These are phyloP conservation scores for Mastacembelus armatus DNA, from an alignment of 2,797 vertebrate genomes.

Conservation along the genomic window DNA sequence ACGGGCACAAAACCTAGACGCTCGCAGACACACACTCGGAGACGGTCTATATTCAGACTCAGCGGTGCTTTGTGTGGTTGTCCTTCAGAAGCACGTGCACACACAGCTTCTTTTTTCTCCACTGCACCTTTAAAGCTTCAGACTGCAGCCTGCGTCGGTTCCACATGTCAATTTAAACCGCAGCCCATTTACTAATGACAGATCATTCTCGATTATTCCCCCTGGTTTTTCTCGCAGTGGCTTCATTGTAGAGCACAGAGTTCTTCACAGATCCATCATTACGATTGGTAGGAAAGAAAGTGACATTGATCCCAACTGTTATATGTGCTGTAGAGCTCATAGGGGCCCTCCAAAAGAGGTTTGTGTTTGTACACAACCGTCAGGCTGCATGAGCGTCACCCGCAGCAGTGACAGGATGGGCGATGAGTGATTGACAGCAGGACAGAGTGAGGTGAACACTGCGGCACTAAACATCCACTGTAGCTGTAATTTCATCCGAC, in stretches of 20 bases:
- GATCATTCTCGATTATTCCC: slow-evolving; percentile 45
- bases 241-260: slow-evolving; percentile 31
- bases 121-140: slow-evolving; percentile 4
- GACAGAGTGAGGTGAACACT: slow-evolving; percentile 29
- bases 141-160: slow-evolving; percentile 36
- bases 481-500: slow-evolving; percentile 7
- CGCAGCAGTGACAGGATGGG: not conserved
- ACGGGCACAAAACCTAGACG: not conserved
- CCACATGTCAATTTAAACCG: slow-evolving; percentile 59
- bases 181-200: slow-evolving; percentile 29
- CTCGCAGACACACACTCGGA: not conserved
- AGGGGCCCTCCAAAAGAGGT: not conserved
- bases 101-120: not conserved
- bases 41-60: slow-evolving; percentile 29
- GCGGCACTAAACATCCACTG: not conserved
- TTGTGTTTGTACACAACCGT: slow-evolving; percentile 54
- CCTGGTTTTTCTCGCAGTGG: slow-evolving; percentile 32
- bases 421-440: slow-evolving; percentile 52
- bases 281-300: slow-evolving; percentile 20
- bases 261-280: slow-evolving; percentile 45
- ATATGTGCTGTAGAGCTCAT: not conserved
- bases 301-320: slow-evolving; percentile 46
- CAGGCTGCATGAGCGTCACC: slow-evolving; percentile 42
- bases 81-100: slow-evolving; percentile 23
- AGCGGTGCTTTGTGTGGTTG: slow-evolving; percentile 27